Evolutionary conservation across 2,797 vertebrate genomes (phyloP), one percentile per base, ranked within the genome.

Genomic region (Crypturellus tataupa): DNA sequence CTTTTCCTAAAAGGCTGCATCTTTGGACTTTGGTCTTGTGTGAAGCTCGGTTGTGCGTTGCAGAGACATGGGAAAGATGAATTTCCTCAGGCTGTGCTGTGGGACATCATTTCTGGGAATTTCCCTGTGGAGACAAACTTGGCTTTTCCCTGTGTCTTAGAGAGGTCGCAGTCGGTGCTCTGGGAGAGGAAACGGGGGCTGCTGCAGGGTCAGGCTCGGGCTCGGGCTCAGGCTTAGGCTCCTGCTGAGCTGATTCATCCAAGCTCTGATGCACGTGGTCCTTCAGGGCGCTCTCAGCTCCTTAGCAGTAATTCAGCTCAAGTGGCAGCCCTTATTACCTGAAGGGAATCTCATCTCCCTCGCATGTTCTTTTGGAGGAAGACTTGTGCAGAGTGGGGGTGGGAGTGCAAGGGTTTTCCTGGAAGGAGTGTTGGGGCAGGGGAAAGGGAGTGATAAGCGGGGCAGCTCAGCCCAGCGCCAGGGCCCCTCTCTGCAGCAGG

Each of bases 91-190:
- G 7, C 16, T 19, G 1, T 15, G 25, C 53, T 33, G 33, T 69
- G 69, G 75, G 80, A 89, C 33, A 25, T 33, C 0, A 0, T 53
- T 87, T 80, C 85, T 95, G 87, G 76, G 79, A 94, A 94, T 83
- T 47, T 65, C 47, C 31, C 60, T 42, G 0, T 27, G 55, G 65
- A 63, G 62, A 55, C 47, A 37, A 80, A 33, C 0, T 20, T 71
- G 81, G 47, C 29, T 75, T 59, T 6, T 76, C 17, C 4, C 2
- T 46, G 33, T 77, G 25, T 77, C 44, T 71, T 6, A 51, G 65
- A 42, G 86, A 85, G 39, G 68, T 84, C 94, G 2, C 10, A 49
- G 79, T 23, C 78, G 51, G 20, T 47, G 88, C n/a, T 86, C 78
- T 84, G 85, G 78, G 75, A 68, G 47, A 73, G 85, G 90, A 90